A percentile compares a stretch with the other conserved stretches of the same genome.
These are phyloP conservation scores for Galaxias olidus DNA, from an alignment of 2,797 vertebrate species.

Conservation along the genomic window DNA sequence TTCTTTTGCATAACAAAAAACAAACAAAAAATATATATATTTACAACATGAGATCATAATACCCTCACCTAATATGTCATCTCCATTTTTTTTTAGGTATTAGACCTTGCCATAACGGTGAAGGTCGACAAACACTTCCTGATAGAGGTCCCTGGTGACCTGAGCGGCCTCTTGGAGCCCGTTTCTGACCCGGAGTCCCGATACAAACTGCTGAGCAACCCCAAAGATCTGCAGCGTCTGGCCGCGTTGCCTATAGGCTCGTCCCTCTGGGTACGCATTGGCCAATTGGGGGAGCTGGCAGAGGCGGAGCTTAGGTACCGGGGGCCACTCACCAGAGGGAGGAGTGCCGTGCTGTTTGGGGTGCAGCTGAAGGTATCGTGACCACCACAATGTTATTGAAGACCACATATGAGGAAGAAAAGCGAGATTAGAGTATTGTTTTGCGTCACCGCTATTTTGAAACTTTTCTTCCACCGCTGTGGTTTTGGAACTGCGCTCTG, in stretches of 20 bases:
- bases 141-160: conserved; percentile 58
- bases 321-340: conserved; percentile 69
- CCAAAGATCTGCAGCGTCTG: conserved; percentile 61
- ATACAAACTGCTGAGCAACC: conserved; percentile 60
- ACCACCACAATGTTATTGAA: neutral
- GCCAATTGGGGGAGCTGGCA: conserved; percentile 62
- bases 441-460: no score
- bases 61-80: neutral
- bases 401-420: no score
- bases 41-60: neutral
- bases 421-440: no score
- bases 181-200: conserved; percentile 72
- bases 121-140: conserved; percentile 67
- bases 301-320: conserved; percentile 75
- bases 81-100: conserved; percentile 55
- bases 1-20: neutral
- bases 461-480: no score
- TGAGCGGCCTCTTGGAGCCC: conserved; percentile 71
- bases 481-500: neutral
- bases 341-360: conserved; percentile 71
- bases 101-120: conserved; percentile 67
- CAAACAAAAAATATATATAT: no score
- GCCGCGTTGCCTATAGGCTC: conserved; percentile 50
- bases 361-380: conserved; percentile 76
- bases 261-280: conserved; percentile 68